Conservation (phyloP, 2,888 invertebrate species). For the Drosophila quasianomalipes region DNA sequence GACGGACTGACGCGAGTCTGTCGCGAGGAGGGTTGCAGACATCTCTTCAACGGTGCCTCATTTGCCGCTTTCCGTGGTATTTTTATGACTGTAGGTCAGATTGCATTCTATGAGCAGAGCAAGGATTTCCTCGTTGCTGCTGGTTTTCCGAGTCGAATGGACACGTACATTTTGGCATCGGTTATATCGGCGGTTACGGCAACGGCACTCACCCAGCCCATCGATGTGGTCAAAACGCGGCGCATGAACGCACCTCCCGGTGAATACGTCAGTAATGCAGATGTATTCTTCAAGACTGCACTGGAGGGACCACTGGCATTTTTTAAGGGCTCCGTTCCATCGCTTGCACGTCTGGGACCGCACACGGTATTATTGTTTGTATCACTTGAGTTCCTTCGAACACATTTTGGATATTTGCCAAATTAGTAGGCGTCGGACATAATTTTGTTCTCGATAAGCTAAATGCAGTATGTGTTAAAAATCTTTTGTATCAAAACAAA, state of each 20-base stretch:
- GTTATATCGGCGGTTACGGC: constrained; percentile 89
- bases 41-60: constrained; percentile 94
- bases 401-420: constrained; percentile 89
- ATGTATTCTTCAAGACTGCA: constrained; percentile 92
- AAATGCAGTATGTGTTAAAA: neutral
- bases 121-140: constrained; percentile 88
- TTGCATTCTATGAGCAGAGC: constrained; percentile 98
- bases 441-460: neutral
- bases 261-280: constrained; percentile 90
- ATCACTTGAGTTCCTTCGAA: constrained; percentile 96
- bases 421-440: constrained; percentile 1
- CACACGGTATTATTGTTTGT: constrained; percentile 98
- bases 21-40: constrained; percentile 91
- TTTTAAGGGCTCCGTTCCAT: constrained; percentile 97
- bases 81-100: constrained; percentile 98
- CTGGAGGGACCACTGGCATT: constrained; percentile 95
- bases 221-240: constrained; percentile 98
- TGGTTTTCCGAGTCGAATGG: constrained; percentile 91
- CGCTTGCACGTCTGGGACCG: constrained; percentile 97
- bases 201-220: constrained; percentile 92
- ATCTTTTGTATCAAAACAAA: neutral
- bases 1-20: constrained; percentile 94
- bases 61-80: constrained; percentile 95
- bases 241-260: constrained; percentile 98
- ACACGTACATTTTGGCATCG: constrained; percentile 95